phyloP scores from a whole-genome alignment of 2,113 vertebrate genomes.

The Sander lucioperca region DNA sequence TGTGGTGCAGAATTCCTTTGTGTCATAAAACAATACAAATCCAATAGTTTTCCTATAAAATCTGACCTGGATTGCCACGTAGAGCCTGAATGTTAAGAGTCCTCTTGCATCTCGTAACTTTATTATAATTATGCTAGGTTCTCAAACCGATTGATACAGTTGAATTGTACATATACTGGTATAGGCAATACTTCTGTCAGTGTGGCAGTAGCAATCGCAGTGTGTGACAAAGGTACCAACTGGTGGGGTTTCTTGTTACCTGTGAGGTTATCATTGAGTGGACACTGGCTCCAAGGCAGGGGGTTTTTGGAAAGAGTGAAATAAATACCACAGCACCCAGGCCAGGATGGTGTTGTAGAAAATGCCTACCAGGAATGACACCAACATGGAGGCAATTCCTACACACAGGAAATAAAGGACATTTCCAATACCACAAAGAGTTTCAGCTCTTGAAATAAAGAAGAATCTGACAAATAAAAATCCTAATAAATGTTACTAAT shows the following conservation, averaged over 20 bases:
- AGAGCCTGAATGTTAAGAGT: not conserved
- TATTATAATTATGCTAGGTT: not conserved
- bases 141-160: not conserved
- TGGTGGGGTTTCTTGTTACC: constrained; percentile 72
- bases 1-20: not conserved
- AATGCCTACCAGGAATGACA: constrained; percentile 84
- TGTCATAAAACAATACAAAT: constrained; percentile 35
- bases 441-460: not conserved
- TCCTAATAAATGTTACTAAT: not conserved
- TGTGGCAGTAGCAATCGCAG: not conserved
- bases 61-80: not conserved
- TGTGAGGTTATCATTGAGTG: constrained; percentile 85
- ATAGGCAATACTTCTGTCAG: not conserved
- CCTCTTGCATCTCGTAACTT: not conserved
- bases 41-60: not conserved
- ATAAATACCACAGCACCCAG: constrained; percentile 93
- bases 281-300: constrained; percentile 89
- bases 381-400: constrained; percentile 85
- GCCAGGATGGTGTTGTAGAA: constrained; percentile 90
- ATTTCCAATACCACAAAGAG: not conserved
- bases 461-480: not conserved
- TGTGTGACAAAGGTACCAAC: not conserved
- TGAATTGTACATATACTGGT: not conserved
- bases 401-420: not conserved
- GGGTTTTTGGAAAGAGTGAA: constrained; percentile 91